Conservation (phyloP, 2,888 invertebrate species). For the Harpalus rufipes region DNA sequence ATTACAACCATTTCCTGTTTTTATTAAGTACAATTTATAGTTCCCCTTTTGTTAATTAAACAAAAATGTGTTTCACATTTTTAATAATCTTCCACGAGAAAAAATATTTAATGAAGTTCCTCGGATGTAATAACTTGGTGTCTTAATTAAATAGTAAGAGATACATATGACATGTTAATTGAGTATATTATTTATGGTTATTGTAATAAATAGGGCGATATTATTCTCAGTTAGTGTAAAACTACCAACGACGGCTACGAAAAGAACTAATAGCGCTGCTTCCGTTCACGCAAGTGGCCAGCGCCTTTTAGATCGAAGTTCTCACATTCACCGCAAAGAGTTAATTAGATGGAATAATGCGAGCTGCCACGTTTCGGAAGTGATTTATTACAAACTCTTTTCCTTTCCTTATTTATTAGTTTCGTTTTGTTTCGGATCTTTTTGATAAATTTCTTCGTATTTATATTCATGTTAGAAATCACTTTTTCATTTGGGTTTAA, state of each 20-base stretch:
- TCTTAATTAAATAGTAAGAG: constrained; percentile 62
- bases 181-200: constrained; percentile 63
- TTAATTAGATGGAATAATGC: constrained; percentile 59
- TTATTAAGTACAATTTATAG: constrained; percentile 47
- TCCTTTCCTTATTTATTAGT: constrained; percentile 36
- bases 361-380: constrained; percentile 56
- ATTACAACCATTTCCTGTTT: constrained; percentile 15
- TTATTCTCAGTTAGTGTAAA: constrained; percentile 57
- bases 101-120: constrained; percentile 60
- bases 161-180: constrained; percentile 65
- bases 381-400: constrained; percentile 51
- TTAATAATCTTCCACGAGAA: constrained; percentile 26
- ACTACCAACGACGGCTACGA: constrained; percentile 21
- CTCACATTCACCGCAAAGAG: constrained; percentile 58
- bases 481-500: constrained; percentile 16
- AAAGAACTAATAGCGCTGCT: constrained; percentile 53
- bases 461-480: constrained; percentile 39
- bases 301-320: constrained; percentile 53
- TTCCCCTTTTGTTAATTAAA: constrained; percentile 40
- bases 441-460: constrained; percentile 33
- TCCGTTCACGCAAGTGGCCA: constrained; percentile 62
- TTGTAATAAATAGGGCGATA: constrained; percentile 61
- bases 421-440: constrained; percentile 46
- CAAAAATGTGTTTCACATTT: constrained; percentile 30
- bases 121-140: constrained; percentile 62